Base-by-base conservation (phyloP, 2,888 invertebrate species). In the Trichogramma evanescens region DNA sequence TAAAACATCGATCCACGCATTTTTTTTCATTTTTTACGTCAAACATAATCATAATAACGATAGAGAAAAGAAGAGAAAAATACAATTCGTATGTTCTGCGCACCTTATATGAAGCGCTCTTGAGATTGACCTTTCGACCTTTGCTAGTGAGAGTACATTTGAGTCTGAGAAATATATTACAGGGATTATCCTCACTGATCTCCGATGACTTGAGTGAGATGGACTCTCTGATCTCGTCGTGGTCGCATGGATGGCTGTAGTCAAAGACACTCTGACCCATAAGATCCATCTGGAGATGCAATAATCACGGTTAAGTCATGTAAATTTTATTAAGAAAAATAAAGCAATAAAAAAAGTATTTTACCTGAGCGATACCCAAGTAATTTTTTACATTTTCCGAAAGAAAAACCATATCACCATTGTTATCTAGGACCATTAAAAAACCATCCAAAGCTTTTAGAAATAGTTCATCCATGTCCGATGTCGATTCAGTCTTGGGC, bases 101-200 rank as follows among this genome's bases (percentile, higher is more conserved):
- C 79, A 95, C 96, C 89, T 97, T 97, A 78, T 94, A 96, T 2
- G 93, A 86, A 61, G 96, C 95, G 62, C 95, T 95, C 80, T 97
- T 96, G 58, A 97, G 83, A 79, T 96, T 96, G 67, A 96, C 92
- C 76, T 89, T 95, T 69, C 93, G 84, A n/a, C 97, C 97, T 75
- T 96, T 95, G 74, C 87, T 92, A 13, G 95, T 95, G 56, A 97
- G 82, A 0, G 97, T 95, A 75, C 95, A 95, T 78, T 97, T 98
- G 72, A 98, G 84, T 9, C 97, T 84, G 6, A 94, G 80, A 66
- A 93, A 89, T 71, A 90, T 83, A 26, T 81, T 82, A 3, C 85
- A 80, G 0, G 80, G 74, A 1, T 82, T 82, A 9, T 75, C 74
- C 40, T 74, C 74, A 53, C 71, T 72, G 26, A 75, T 72, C 38